Percentiles rank a stretch among this genome's conserved stretches.
These are phyloP conservation scores for Cecropterus lyciades DNA, from an alignment of 1,140 invertebrate species.

Conservation along the genomic window DNA sequence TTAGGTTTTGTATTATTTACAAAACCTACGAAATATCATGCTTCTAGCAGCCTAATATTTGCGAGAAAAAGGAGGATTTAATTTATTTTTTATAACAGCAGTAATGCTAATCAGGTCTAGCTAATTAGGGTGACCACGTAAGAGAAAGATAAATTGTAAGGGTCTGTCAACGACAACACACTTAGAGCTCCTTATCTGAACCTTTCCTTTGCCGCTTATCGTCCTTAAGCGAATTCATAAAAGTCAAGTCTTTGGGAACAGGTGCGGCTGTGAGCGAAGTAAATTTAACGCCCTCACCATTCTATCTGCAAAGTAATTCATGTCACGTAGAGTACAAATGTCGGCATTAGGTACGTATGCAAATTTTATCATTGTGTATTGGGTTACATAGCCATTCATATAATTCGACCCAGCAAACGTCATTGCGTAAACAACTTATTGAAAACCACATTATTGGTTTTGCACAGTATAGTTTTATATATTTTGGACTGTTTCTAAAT, in stretches of 20 bases:
- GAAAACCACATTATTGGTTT: neutral
- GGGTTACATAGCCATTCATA: conserved; percentile 17
- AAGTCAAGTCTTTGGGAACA: conserved; percentile 4
- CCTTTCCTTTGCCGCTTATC: conserved; percentile 27
- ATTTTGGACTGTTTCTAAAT: no score
- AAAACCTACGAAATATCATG: no score
- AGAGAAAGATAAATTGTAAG: conserved; percentile 9
- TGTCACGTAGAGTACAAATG: conserved; percentile 19
- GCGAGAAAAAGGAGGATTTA: no score
- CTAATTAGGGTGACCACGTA: conserved; percentile 1
- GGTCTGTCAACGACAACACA: conserved; percentile 8
- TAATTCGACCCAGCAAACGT: conserved; percentile 20
- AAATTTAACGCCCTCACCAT: conserved; percentile 4
- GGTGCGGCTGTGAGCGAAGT: conserved; percentile 13
- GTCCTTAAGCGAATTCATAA: conserved; percentile 20
- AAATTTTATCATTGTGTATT: conserved; percentile 29
- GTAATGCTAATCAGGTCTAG: neutral
- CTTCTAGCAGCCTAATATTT: no score
- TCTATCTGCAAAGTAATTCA: conserved; percentile 19
- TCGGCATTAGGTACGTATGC: conserved; percentile 19
- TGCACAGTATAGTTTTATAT: neutral
- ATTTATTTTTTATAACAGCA: no score
- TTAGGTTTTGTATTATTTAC: no score
- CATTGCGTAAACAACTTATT: conserved; percentile 2
- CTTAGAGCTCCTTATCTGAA: conserved; percentile 8